Base-by-base conservation (phyloP, 2,888 invertebrate species). In the Sesia apiformis region DNA sequence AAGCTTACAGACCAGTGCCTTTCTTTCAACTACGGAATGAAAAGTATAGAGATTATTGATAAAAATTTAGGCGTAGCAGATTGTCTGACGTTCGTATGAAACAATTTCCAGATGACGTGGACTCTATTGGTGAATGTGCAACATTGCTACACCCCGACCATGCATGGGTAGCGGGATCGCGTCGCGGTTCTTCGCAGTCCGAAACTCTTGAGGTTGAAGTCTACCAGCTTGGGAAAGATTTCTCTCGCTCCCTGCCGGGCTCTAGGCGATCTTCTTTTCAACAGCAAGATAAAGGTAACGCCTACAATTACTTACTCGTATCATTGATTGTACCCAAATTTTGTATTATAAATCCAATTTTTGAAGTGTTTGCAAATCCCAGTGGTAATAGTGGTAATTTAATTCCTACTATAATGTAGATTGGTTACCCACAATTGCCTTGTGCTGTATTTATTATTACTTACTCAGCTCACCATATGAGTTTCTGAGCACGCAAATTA, bases 141-240 rank as follows among this genome's bases (percentile, higher is more conserved):
- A 93, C 95, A 60, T 90, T 95, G 59, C 88, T 96, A 46, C 97
- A 96, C 82, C 97, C 96, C 0, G 96, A 96, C 84, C 94, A 95
- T 78, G 96, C 96, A 3, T 96, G 94, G 93, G 90, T 90, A 52
- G 93, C 91, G 1, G 93, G 93, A 57, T 96, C 96, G 0, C 90
- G 96, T 40, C 92, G 96, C 41, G 96, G 96, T 43, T 96, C 96
- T n/a, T 96, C 96, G 49, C 96, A 96, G 74, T 96, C 96, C 0
- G 96, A 96, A 76, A 95, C 95, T 53, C 88, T 96, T 52, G 96
- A 96, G 74, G 94, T 94, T 53, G 95, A 96, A 75, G 94, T 94
- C 5, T 96, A 96, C 81, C 94, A 96, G 76, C 91, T 96, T 52
- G 95, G 93, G 57, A 95, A 95, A 77, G 96, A 96, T 81, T 96